Base-by-base conservation (phyloP, 2,888 invertebrate species). In the Dryobotodes eremita region DNA sequence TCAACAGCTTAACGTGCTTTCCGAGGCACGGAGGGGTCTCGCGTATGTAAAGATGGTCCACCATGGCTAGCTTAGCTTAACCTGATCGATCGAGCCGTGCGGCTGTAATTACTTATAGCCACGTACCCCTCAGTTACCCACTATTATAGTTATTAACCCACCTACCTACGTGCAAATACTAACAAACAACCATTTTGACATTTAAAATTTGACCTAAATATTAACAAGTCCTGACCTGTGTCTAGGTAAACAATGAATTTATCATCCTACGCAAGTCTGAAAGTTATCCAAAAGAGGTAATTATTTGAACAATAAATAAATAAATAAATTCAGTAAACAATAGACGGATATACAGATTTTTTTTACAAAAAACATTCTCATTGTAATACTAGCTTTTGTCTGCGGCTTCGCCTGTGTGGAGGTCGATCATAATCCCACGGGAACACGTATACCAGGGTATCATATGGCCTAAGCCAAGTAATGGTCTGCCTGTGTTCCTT, bases 151-250 rank as follows among this genome's bases (percentile, higher is more conserved):
- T 61, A 42, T 42, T 53, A 46, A 53, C 23, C n/a, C n/a, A 23
- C 53, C 8, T 73, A 20, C 55, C 20, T 48, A 42, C 31, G 62
- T 31, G 15, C 61, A 23, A 31, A 64, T 64, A 75, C 57, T 76
- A 17, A 36, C 17, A 50, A 71, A 71, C 31, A 62, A 23, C 23
- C 15, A 31, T 31, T 11, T 61, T 61, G 7, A 42, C 42, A 62
- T 75, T 71, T 23, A 26, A 42, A 10, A 75, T 75, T 71, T 42
- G 23, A 15, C 17, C 46, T 53, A n/a, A 23, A 20, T 48, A 77
- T n/a, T 53, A 77, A 1, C 20, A n/a, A 0, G 7, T 11, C 10
- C 26, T 20, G 66, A 75, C 1, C 4, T 23, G 17, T 13, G 2
- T 20, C 23, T 23, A 11, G 6, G 6, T 20, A 23, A 26, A 62